Evolutionary conservation across 2,113 vertebrate genomes (phyloP), one percentile per base, ranked within the genome.

Genomic region (Scartelaos histophorus): DNA sequence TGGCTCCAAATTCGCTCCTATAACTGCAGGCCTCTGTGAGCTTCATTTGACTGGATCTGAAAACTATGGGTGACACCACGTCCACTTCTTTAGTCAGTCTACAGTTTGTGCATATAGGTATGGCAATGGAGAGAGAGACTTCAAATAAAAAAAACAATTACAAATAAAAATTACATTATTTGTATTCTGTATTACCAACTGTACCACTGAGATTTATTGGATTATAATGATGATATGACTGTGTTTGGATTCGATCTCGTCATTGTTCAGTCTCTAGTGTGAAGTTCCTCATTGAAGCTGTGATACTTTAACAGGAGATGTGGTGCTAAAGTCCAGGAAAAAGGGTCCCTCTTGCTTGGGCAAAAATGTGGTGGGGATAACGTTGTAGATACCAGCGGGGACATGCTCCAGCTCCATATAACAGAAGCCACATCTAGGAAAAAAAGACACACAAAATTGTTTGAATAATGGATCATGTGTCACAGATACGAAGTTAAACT

Each of bases 291-390:
- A 98, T 43, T 99, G 97, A 65, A 98, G 95, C 77, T 96, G 96
- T 7, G 96, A 96, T 34, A 95, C 93, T 75, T 94, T 97, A 67
- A 98, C 82, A 51, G 95, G 88, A 6, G 81, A 68, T 75, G 83
- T 70, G 74, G 95, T 98, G 90, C 94, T 94, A 53, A 99, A 95
- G 92, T 99, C 98, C 89, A 99, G 87, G 92, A 99, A 98, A 87
- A 99, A 99, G 17, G 96, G 98, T 35, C 98, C 98, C 85, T 99
- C 98, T 89, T 99, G 98, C 84, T 96, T 96, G 82, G 98, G 95
- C 74, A 99, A 90, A 88, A 98, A 99, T 66, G 97, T 99, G 87
- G 96, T 97, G 69, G 97, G 96, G 76, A 95, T 95, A 82, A 99
- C 90, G 79, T 99, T 99, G 85, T 97, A 99, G 87, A 98, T 88